Conservation (phyloP, 2,797 vertebrate species). For the Eurystomus glaucurus region DNA sequence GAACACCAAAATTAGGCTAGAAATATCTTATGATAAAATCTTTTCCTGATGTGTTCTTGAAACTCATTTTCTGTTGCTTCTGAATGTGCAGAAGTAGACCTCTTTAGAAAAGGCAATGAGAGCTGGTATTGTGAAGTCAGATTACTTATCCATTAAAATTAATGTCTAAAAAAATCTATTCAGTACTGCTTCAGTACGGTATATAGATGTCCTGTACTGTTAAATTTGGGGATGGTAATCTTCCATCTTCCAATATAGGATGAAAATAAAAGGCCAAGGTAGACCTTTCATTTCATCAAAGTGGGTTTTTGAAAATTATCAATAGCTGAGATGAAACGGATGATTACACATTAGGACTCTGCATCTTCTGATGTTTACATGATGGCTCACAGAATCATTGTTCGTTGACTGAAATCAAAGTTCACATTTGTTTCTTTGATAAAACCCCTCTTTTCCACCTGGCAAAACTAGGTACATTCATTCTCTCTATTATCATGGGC, state of each 20-base stretch:
- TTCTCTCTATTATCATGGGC: neutral
- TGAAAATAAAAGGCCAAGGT: neutral
- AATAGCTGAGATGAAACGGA: neutral
- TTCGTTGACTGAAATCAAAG: slow-evolving; percentile 8
- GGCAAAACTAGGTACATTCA: neutral
- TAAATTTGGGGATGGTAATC: neutral
- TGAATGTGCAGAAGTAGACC: neutral
- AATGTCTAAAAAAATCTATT: neutral
- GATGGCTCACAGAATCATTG: neutral
- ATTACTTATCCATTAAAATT: neutral
- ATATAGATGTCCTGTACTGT: neutral
- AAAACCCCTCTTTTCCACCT: neutral
- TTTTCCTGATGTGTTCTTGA: neutral
- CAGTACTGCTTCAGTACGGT: neutral
- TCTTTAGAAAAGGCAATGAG: neutral
- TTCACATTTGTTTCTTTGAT: neutral
- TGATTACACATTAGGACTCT: neutral
- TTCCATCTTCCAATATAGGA: neutral
- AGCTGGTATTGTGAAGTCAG: neutral
- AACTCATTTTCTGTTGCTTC: neutral
- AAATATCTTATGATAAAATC: neutral
- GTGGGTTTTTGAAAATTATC: neutral
- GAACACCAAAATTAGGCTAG: neutral
- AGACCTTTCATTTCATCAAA: neutral
- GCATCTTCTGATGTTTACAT: neutral